Base-by-base conservation (phyloP, 1,140 invertebrate genomes). In the Dinoponera quadriceps region DNA sequence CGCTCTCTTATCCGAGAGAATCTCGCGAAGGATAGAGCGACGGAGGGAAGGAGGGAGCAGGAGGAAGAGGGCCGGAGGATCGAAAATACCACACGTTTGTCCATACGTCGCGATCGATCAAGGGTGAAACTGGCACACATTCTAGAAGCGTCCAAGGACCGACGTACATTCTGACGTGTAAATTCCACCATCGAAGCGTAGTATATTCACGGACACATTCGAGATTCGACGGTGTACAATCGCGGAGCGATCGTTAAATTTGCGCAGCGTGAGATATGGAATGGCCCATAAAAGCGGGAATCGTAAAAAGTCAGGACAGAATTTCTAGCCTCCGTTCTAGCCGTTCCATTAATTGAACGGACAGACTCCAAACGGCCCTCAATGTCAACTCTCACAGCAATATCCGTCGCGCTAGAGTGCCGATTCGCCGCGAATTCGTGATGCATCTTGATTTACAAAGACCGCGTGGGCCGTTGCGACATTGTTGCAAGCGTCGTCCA, bases 231-330 rank as follows among this genome's bases (percentile, higher is more conserved):
- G 78, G 49, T 60, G 33, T 60, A 25, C 49, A 49, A 73, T 48
- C 11, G 69, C 54, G 11, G 59, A 27, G 9, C 13, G 3, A 29
- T 29, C 51, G 27, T 73, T 60, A 74, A 74, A 29, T 74, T 38
- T 82, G 9, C 44, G 25, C 27, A 0, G 27, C 55, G 44, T n/a
- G n/a, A 71, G 20, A 82, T 54, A 44, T 82, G 73, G 51, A 73
- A 63, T 14, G 14, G 60, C 25, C 60, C 59, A n/a, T 82, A 82
- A 82, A 82, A 73, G 22, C 38, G 27, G 38, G 62, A 81, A 62
- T 81, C 68, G 55, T 72, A 74, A 74, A 74, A 22, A 51, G 13
- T 20, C 74, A n/a, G 27, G n/a, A 51, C 27, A 44, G 22, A 62
- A 29, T 72, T 27, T 72, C 38, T 16, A 51, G 16, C 13, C 22